Evolutionary conservation across 1,140 invertebrate species (phyloP).

Genomic region (Drosophila mojavensis): DNA sequence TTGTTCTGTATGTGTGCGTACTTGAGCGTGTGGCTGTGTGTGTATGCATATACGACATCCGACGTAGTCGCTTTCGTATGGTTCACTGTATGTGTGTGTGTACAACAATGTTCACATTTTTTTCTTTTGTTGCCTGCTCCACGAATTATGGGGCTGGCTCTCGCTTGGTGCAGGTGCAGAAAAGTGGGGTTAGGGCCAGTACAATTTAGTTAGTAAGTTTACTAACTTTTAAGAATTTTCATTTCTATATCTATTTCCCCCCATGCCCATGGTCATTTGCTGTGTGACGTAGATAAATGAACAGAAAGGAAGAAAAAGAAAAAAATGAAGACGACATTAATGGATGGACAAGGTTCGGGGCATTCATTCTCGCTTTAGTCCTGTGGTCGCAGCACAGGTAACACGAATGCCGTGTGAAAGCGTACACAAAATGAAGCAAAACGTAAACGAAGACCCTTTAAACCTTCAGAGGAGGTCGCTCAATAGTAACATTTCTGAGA

Average conservation of each 20-base stretch:
- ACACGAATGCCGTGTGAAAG: constrained; percentile 60
- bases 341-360: constrained; percentile 31
- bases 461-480: constrained; percentile 58
- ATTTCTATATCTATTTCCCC: neutral
- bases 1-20: constrained; percentile 55
- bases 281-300: neutral
- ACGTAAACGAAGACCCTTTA: constrained; percentile 33
- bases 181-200: constrained; percentile 71
- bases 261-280: constrained; percentile 6
- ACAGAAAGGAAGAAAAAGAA: constrained; percentile 1
- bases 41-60: constrained; percentile 35
- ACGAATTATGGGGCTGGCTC: constrained; percentile 68
- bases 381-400: constrained; percentile 61
- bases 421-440: constrained; percentile 41
- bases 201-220: constrained; percentile 42
- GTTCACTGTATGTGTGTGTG: constrained; percentile 51
- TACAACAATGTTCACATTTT: constrained; percentile 78
- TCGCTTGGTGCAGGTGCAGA: constrained; percentile 70
- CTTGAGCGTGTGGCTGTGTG: constrained; percentile 25
- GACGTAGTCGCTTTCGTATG: constrained; percentile 23
- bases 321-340: constrained; percentile 37
- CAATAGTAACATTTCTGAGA: constrained; percentile 50
- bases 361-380: constrained; percentile 38
- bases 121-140: constrained; percentile 79
- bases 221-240: constrained; percentile 12